Percentiles rank a stretch among this genome's conserved stretches.
phyloP scores from a whole-genome alignment of 2,113 vertebrate species.

The Microcebus griseorufus region DNA sequence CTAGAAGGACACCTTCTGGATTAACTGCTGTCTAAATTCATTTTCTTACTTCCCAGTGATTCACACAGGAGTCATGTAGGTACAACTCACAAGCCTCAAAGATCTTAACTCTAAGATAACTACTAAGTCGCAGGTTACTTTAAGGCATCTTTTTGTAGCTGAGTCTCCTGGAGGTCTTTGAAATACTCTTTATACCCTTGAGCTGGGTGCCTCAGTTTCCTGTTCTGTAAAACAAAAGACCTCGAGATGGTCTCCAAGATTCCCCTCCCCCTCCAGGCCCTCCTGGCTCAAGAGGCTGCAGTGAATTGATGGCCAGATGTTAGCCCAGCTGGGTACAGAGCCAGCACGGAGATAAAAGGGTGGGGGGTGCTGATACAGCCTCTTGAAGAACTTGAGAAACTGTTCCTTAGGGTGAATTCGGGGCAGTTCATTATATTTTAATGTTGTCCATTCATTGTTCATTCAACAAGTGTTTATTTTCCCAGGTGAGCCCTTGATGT shows the following conservation, averaged over 20 bases:
- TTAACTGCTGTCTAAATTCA: neutral
- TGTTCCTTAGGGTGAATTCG: neutral
- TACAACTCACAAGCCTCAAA: neutral
- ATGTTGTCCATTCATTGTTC: neutral
- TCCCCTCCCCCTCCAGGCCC: neutral
- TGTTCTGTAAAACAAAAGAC: neutral
- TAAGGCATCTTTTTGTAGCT: neutral
- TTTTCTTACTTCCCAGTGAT: neutral
- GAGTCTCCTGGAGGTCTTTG: neutral
- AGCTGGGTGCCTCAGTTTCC: neutral
- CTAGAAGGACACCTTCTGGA: neutral
- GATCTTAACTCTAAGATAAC: neutral
- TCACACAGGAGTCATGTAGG: neutral
- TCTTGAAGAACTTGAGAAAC: too few relatives aligned
- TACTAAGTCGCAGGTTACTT: neutral
- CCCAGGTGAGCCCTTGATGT: rapidly evolving
- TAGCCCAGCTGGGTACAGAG: neutral
- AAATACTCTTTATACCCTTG: neutral
- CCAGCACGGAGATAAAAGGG: rapidly evolving
- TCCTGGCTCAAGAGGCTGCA: neutral
- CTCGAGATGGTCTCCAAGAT: neutral
- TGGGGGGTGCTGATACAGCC: rapidly evolving
- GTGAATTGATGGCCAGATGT: neutral
- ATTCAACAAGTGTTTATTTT: neutral
- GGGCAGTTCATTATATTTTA: neutral